Conservation (phyloP, 2,888 invertebrate species). For the Metellina segmentata region DNA sequence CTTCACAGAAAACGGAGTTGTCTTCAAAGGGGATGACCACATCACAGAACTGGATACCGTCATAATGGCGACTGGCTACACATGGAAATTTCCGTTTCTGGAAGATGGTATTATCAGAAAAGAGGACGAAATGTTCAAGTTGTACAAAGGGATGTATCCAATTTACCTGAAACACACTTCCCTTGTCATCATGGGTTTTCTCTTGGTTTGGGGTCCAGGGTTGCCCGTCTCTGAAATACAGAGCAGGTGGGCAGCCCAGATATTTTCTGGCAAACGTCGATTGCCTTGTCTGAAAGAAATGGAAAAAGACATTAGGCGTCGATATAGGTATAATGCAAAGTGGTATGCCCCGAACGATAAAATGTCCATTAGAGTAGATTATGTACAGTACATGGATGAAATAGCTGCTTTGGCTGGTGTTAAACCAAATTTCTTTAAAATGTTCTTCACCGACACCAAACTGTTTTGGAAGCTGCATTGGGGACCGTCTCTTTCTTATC, state of each 20-base stretch:
- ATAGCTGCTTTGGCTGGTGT: constrained; percentile 81
- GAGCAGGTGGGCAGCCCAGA: constrained; percentile 65
- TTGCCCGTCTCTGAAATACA: constrained; percentile 78
- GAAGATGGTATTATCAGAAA: constrained; percentile 78
- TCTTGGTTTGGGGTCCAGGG: constrained; percentile 77
- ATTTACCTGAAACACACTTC: constrained; percentile 78
- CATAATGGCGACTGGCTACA: constrained; percentile 80
- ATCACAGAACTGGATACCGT: constrained; percentile 80
- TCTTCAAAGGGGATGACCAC: constrained; percentile 78
- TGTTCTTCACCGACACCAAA: constrained; percentile 78
- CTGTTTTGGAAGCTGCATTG: constrained; percentile 79
- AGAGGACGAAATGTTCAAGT: constrained; percentile 57
- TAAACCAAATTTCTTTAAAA: constrained; percentile 80
- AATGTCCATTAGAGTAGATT: constrained; percentile 77
- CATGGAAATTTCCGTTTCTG: constrained; percentile 80
- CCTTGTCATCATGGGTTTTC: constrained; percentile 78
- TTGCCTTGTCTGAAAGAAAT: constrained; percentile 64
- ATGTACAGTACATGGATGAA: constrained; percentile 81
- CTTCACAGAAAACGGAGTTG: constrained; percentile 79
- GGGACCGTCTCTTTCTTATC: constrained; percentile 80
- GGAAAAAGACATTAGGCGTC: constrained; percentile 45
- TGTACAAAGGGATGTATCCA: constrained; percentile 79
- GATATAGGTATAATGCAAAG: constrained; percentile 40
- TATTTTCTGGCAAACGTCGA: constrained; percentile 58
- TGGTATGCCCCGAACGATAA: constrained; percentile 57